phyloP scores from a whole-genome alignment of 2,113 vertebrate genomes.

The Passer montanus region DNA sequence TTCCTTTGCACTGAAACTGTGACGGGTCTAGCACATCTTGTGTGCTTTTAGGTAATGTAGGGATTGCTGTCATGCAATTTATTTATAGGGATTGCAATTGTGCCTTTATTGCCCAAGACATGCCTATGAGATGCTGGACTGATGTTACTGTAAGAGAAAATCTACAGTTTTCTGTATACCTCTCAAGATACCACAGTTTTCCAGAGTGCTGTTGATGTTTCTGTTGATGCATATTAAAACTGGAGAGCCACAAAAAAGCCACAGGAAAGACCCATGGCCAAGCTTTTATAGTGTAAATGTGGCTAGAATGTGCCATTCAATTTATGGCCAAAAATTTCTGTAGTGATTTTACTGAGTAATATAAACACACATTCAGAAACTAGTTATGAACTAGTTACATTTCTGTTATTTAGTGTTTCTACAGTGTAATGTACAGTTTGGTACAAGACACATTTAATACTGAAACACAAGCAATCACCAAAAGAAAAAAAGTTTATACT shows the following conservation, averaged over 20 bases:
- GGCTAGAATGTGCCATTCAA: neutral
- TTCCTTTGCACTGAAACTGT: neutral
- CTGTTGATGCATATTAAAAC: neutral
- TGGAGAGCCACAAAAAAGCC: neutral
- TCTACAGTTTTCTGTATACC: neutral
- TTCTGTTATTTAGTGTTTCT: neutral
- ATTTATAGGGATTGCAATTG: neutral
- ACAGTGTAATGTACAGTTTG: neutral
- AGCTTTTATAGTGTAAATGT: neutral
- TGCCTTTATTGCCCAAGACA: neutral
- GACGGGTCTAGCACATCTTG: neutral
- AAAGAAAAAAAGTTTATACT: rapidly evolving
- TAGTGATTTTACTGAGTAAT: neutral
- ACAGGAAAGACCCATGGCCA: neutral
- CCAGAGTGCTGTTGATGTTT: neutral
- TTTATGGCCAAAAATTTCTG: neutral
- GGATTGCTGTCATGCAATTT: neutral
- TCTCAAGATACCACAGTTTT: neutral
- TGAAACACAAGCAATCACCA: neutral
- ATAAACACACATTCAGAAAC: neutral
- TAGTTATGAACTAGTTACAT: neutral
- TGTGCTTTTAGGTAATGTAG: neutral
- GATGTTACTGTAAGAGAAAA: neutral
- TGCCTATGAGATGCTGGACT: neutral
- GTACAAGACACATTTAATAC: neutral